Evolutionary conservation across 1,140 invertebrate genomes (phyloP).

Genomic region (Orius insidiosus): DNA sequence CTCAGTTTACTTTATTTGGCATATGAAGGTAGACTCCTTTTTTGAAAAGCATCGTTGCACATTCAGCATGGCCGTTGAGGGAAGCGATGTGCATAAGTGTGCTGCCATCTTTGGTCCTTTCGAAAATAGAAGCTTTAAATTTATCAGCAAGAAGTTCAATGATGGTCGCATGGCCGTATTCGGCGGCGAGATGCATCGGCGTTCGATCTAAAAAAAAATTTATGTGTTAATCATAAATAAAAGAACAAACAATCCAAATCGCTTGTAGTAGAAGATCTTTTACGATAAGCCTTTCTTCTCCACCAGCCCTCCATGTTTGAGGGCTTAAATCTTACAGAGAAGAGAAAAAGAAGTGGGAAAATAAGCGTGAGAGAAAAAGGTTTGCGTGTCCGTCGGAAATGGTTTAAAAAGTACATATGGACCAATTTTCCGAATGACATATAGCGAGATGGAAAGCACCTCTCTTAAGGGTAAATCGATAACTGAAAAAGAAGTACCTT

Average conservation of each 20-base stretch:
- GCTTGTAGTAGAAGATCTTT: too few species aligned
- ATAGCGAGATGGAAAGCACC: too few species aligned
- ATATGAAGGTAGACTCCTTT: slow-evolving; percentile 98
- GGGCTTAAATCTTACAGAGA: too few species aligned
- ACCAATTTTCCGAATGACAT: too few species aligned
- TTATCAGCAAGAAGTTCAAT: slow-evolving; percentile 95
- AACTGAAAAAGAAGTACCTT: slow-evolving; percentile 37
- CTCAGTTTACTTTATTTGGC: slow-evolving; percentile 83
- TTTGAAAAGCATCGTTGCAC: slow-evolving; percentile 95
- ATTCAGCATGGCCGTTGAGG: slow-evolving; percentile 89
- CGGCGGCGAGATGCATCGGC: slow-evolving; percentile 92
- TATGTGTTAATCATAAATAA: too few species aligned
- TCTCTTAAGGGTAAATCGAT: too few species aligned
- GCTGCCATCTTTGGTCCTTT: slow-evolving; percentile 90
- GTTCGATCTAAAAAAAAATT: slow-evolving; percentile 60
- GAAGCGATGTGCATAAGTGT: slow-evolving; percentile 98
- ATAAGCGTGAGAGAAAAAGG: not conserved
- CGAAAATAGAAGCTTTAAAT: slow-evolving; percentile 88
- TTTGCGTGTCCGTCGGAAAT: not conserved
- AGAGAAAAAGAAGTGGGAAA: not conserved
- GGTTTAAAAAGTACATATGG: too few species aligned
- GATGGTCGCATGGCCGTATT: slow-evolving; percentile 85
- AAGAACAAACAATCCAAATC: too few species aligned
- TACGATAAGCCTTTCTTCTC: too few species aligned
- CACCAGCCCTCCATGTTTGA: too few species aligned